These are phyloP conservation scores for Dallia pectoralis DNA, from an alignment of 2,797 vertebrate species.

Conservation along the genomic window DNA sequence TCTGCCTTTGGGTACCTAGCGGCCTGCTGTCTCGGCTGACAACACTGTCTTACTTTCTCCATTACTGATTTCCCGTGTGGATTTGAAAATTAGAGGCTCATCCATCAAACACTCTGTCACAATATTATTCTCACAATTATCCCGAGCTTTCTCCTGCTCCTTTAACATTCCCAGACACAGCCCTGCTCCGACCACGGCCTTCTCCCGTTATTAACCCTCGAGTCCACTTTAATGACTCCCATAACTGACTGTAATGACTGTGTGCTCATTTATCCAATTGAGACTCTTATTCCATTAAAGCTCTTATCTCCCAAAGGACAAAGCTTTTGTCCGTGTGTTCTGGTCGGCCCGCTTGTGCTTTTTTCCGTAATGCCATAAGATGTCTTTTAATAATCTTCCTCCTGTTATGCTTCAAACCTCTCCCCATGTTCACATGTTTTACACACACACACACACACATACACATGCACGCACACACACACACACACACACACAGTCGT, in stretches of 20 bases:
- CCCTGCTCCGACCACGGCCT: neutral
- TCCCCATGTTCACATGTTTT: neutral
- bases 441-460: neutral
- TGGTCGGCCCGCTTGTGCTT: neutral
- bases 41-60: constrained; percentile 12
- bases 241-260: constrained; percentile 47
- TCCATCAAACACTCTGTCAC: constrained; percentile 38
- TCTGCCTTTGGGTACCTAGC: neutral
- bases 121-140: constrained; percentile 43
- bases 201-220: constrained; percentile 23
- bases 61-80: constrained; percentile 13
- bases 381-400: neutral
- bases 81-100: constrained; percentile 25
- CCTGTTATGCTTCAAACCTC: neutral
- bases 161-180: constrained; percentile 27
- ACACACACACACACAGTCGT: neutral
- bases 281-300: constrained; percentile 35
- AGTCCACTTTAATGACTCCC: constrained; percentile 29
- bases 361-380: too few relatives aligned
- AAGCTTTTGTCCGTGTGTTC: constrained; percentile 7
- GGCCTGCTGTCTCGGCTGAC: constrained; percentile 1
- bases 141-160: constrained; percentile 7
- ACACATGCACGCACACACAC: neutral
- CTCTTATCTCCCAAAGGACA: constrained; percentile 22
- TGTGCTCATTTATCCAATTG: constrained; percentile 49